Base-by-base conservation (phyloP, 2,888 invertebrate species). In the Drosophila macrospina region DNA sequence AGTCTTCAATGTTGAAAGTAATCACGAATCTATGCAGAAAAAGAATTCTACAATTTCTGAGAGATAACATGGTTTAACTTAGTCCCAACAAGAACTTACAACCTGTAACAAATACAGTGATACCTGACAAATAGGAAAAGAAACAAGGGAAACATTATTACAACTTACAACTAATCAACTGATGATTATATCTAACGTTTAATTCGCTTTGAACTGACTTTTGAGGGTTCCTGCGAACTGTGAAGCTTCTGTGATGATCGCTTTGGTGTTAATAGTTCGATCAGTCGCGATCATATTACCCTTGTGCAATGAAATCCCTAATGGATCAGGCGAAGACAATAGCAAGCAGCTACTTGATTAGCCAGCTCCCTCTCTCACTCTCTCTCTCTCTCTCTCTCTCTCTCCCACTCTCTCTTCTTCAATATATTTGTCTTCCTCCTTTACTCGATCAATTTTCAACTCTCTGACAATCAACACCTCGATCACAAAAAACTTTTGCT, bases 381-480 rank as follows among this genome's bases (percentile, higher is more conserved):
- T 5, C 10, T 4, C 13, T 24, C 3, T 16, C 6, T 5, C 30
- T n/a, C 15, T 7, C 7, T 7, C 26, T 28, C 32, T 37, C 30
- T n/a, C 20, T 7, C 7, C 5, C 16, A 15, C 32, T 34, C 7
- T 16, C 8, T 30, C 7, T 7, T 24, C n/a, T n/a, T n/a, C n/a
- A n/a, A n/a, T n/a, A n/a, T 37, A 24, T 45, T 32, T 26, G 7
- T 7, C 30, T 1, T n/a, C 30, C n/a, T 37, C 3, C 11, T 11
- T 5, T n/a, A 30, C 6, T 32, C 20, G 52, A 54, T 50, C 55
- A 39, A 60, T 56, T 63, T 68, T 42, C 62, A 56, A 52, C 30
- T 52, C 55, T 45, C 47, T 56, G 74, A 64, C 69, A 69, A 69
- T 74, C 74, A 74, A 74, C 74, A 74, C 64, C 69, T 74, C 69